phyloP scores from a whole-genome alignment of 2,113 vertebrate genomes.

The Monopterus albus region DNA sequence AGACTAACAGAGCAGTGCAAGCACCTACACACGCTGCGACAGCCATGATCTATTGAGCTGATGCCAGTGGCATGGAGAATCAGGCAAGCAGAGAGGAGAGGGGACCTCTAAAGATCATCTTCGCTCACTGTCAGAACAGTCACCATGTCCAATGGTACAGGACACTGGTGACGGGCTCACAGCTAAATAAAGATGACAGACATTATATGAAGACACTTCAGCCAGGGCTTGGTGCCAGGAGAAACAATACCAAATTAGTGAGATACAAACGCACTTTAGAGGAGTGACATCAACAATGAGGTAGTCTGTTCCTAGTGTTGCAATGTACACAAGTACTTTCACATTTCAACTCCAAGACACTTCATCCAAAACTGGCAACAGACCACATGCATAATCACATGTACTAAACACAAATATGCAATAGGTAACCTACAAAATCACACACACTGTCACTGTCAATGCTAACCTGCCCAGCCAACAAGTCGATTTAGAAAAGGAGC shows the following conservation, averaged over 20 bases:
- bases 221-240: conserved; percentile 29
- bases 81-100: conserved; percentile 57
- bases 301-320: background rate
- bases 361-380: background rate
- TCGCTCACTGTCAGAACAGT: conserved; percentile 59
- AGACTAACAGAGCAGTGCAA: conserved; percentile 85
- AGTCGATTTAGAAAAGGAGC: conserved; percentile 31
- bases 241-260: conserved; percentile 35
- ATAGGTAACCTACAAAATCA: background rate
- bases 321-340: background rate
- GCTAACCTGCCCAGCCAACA: conserved; percentile 17
- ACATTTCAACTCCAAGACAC: background rate
- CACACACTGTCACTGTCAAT: conserved; percentile 2
- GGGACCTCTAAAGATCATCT: conserved; percentile 66
- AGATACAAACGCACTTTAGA: conserved; percentile 18
- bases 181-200: conserved; percentile 68
- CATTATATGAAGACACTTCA: conserved; percentile 46
- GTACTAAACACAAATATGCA: background rate
- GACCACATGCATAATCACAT: background rate
- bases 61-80: conserved; percentile 80
- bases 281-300: conserved; percentile 14
- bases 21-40: conserved; percentile 84
- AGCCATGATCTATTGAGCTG: conserved; percentile 84
- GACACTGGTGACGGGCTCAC: conserved; percentile 33
- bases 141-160: conserved; percentile 53